Conservation (phyloP, 2,888 invertebrate species). For the Herminia tarsipennalis region DNA sequence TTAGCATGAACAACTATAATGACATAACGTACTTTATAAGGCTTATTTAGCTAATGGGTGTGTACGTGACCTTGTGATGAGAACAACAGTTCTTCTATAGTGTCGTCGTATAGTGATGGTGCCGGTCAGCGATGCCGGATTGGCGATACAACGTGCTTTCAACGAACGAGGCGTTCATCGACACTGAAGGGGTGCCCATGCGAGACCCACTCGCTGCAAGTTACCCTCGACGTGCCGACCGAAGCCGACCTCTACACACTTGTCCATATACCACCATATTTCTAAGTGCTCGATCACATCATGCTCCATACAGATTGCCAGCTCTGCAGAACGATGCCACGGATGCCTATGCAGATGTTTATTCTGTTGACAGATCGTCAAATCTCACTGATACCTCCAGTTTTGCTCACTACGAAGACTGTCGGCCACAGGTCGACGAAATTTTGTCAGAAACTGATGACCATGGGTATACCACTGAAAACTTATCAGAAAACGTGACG, state of each 20-base stretch:
- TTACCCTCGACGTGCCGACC: constrained; percentile 83
- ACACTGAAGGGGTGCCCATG: constrained; percentile 62
- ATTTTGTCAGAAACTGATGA: constrained; percentile 57
- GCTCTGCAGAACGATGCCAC: constrained; percentile 70
- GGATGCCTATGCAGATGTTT: constrained; percentile 75
- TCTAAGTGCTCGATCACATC: constrained; percentile 66
- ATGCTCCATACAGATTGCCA: constrained; percentile 65
- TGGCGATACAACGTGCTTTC: constrained; percentile 85
- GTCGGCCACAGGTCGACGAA: constrained; percentile 68
- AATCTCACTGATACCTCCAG: constrained; percentile 82
- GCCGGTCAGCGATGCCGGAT: constrained; percentile 78
- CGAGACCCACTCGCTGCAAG: constrained; percentile 76
- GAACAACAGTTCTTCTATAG: constrained; percentile 45
- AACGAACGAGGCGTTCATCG: constrained; percentile 81
- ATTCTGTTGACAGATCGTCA: constrained; percentile 78
- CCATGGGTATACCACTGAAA: constrained; percentile 49
- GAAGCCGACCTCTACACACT: constrained; percentile 76
- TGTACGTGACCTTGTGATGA: constrained; percentile 48
- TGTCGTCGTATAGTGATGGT: constrained; percentile 70
- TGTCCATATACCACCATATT: constrained; percentile 82
- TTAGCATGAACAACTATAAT: constrained; percentile 53
- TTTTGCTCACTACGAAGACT: constrained; percentile 80
- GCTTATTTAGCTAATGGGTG: constrained; percentile 30
- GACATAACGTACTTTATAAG: constrained; percentile 49
- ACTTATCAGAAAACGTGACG: constrained; percentile 55